Evolutionary conservation across 2,113 vertebrate genomes (phyloP), one percentile per base, ranked within the genome.

Genomic region (Solenodon paradoxus): DNA sequence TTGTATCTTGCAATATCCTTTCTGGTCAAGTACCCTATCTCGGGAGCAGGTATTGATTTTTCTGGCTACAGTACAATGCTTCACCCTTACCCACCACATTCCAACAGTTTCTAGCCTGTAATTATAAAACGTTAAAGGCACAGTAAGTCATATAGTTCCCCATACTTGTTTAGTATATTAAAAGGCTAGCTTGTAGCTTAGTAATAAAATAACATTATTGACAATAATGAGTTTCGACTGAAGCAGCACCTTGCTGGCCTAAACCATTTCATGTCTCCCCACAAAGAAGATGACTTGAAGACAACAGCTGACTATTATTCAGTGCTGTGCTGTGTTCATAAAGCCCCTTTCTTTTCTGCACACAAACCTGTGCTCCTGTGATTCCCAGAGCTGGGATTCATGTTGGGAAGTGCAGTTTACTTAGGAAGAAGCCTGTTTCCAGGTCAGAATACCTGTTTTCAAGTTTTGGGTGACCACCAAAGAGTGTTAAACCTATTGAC

Each of bases 21-120:
- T 98, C 96, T 98, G 97, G 98, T 98, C 97, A 98, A 98, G 96
- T 97, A 97, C 82, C 94, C 93, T 98, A 97, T 98, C 97, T 98
- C 75, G 91, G 82, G 69, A 97, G 79, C 88, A 97, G 93, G 85
- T 97, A 98, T 97, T 98, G 98, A 98, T 98, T 98, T 98, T 87
- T 80, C 94, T 78, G 97, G 96, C 74, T 97, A 93, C 96, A 98
- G 96, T 97, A 98, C 82, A 98, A 96, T 96, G 84, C 72, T 96
- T 98, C 96, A 96, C 86, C 88, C 66, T 94, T 81, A 78, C 92
- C 95, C 95, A 97, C 83, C 81, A 82, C 84, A 95, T 97, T 94
- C 81, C 81, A 97, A 96, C 40, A 93, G 42, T 85, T 96, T 97
- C 92, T 84, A n/a, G 72, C 57, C 97, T 95, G 53, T 89, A 97